Percentiles rank a stretch among this genome's conserved stretches.
Evolutionary conservation across 2,113 vertebrate species (phyloP).

Genomic region (Etheostoma spectabile): DNA sequence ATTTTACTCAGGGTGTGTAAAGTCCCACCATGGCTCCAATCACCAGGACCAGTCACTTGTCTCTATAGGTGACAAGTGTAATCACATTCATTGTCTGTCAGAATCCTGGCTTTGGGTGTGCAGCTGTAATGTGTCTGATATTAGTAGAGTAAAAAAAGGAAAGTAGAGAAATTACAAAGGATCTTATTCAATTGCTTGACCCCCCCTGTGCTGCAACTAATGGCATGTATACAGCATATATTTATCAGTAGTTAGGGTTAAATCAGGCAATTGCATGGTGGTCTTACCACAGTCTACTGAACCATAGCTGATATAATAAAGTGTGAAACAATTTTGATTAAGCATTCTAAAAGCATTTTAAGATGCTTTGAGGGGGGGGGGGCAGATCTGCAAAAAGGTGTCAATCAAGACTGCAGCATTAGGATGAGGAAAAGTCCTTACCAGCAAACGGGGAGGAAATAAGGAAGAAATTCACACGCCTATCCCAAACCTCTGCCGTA

Average conservation of each 20-base stretch:
- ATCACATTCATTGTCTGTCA: conserved; percentile 25
- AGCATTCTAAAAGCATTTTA: conserved; percentile 52
- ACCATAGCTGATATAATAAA: conserved; percentile 53
- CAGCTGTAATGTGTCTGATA: conserved; percentile 7
- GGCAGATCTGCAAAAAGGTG: conserved; percentile 38
- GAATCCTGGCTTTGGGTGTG: conserved; percentile 7
- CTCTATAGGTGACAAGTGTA: conserved; percentile 35
- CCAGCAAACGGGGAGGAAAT: conserved; percentile 56
- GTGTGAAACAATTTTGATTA: conserved; percentile 51
- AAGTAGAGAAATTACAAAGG: conserved; percentile 29
- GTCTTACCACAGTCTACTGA: conserved; percentile 21
- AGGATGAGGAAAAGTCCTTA: conserved; percentile 56
- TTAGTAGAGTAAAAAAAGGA: background rate
- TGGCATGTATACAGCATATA: conserved; percentile 28
- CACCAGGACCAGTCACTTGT: conserved; percentile 8
- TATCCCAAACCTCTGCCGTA: conserved; percentile 66
- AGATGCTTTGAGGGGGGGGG: conserved; percentile 16
- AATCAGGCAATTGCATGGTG: conserved; percentile 37
- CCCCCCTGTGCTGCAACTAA: conserved; percentile 39
- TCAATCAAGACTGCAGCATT: conserved; percentile 50
- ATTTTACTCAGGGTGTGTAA: conserved; percentile 39
- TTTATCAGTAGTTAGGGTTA: conserved; percentile 43
- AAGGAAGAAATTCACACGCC: conserved; percentile 55
- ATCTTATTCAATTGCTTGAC: conserved; percentile 26
- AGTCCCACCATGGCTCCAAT: conserved; percentile 41